A percentile compares a stretch with the other conserved stretches of the same genome.
Evolutionary conservation across 2,888 invertebrate species (phyloP).

Genomic region (Orthonevra nobilis): DNA sequence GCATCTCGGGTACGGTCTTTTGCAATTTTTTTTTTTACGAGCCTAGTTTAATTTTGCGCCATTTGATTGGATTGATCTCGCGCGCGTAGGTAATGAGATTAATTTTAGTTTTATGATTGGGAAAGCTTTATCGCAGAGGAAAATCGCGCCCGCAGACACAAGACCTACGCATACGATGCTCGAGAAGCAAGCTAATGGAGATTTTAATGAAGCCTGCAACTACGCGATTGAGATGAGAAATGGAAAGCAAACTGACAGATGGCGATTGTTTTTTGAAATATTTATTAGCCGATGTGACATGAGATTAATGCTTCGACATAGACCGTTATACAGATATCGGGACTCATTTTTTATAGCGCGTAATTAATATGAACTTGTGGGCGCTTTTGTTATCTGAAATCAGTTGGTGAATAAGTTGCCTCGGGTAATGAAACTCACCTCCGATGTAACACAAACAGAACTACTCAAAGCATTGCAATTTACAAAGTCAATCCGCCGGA

Average conservation of each 20-base stretch:
- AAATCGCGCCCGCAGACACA: too few relatives aligned
- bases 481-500: too few relatives aligned
- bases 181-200: slow-evolving; percentile 26
- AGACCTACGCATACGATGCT: slow-evolving; percentile 33
- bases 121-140: slow-evolving; percentile 39
- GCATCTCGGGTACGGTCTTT: slow-evolving; percentile 7
- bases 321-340: background rate
- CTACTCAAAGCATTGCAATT: too few relatives aligned
- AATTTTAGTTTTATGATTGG: slow-evolving; percentile 62
- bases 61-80: slow-evolving; percentile 39
- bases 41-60: too few relatives aligned
- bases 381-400: too few relatives aligned
- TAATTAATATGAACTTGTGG: too few relatives aligned
- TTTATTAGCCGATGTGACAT: slow-evolving; percentile 30
- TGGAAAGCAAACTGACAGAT: slow-evolving; percentile 43
- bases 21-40: background rate
- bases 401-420: too few relatives aligned
- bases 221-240: slow-evolving; percentile 35
- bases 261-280: slow-evolving; percentile 48
- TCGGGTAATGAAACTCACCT: too few relatives aligned
- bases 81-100: slow-evolving; percentile 67
- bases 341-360: background rate
- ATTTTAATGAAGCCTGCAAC: slow-evolving; percentile 38
- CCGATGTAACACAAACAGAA: too few relatives aligned
- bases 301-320: slow-evolving; percentile 32